Base-by-base conservation (phyloP, 53 echinoderm and acorn worm genomes). In the Temnopleurus reevesii region DNA sequence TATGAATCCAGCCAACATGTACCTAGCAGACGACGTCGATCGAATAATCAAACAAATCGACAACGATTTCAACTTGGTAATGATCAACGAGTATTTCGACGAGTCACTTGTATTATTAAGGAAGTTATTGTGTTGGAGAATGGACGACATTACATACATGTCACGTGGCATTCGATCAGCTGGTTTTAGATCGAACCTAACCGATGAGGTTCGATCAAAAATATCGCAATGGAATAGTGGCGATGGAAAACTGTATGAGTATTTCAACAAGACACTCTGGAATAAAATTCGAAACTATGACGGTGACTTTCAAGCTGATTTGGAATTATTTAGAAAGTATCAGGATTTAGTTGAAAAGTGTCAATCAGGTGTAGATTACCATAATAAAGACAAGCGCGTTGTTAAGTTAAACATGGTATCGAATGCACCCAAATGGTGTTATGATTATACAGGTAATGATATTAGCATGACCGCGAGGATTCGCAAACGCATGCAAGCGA, bases 241-340 rank as follows among this genome's bases (percentile, higher is more conserved):
- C 18, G 93, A 93, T 35, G 87, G 77, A 9, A 86, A 79, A 77
- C 88, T 93, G 17, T 93, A 93, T 55, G 55, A 90, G 5, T 80
- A 93, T 56, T 93, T 93, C 31, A 90, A 93, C 59, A 79, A 77
- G 47, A 93, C 93, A 49, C 76, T 93, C 21, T 90, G 90, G 93
- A 61, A 77, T 27, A 86, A 77, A 80, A 80, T 93, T 38, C 34
- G 76, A 23, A 54, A 87, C 31, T 93, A 93, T 51, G 93, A 86
- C 17, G 60, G 86, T 6, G 23, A 77, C 24, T 93, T 93, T 26
- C 15, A 93, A 54, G 53, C 86, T 38, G 90, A 90, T 44, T 45
- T 93, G 8, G 71, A 64, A 25, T 59, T 57, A 19, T 83, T 83
- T n/a, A 33, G 34, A 38, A 29, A 58, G n/a, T 58, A 83, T 13